Conservation (phyloP, 1,140 invertebrate species). For the Drosophila obscura region DNA sequence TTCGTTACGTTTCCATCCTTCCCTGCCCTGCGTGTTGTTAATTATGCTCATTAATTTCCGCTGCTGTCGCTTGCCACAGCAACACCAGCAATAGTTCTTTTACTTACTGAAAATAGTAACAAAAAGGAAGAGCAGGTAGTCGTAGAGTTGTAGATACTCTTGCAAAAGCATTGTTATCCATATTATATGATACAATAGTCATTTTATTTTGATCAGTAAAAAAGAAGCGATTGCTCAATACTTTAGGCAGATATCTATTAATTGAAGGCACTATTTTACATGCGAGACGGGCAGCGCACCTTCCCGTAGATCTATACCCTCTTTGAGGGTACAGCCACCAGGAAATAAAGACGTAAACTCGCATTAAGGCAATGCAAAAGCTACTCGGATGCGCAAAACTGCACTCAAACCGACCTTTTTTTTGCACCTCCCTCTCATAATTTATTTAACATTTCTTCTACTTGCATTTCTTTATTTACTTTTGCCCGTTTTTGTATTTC, state of each 20-base stretch:
- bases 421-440: conserved; percentile 31
- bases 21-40: conserved; percentile 66
- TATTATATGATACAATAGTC: background rate
- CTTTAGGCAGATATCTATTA: no score
- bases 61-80: conserved; percentile 58
- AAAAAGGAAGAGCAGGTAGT: background rate
- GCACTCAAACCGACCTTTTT: conserved; percentile 47
- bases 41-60: conserved; percentile 77
- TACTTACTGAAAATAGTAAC: conserved; percentile 16
- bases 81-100: conserved; percentile 37
- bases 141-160: no score
- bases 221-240: conserved; percentile 12
- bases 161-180: conserved; percentile 9
- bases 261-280: no score
- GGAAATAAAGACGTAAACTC: conserved; percentile 62
- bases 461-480: conserved; percentile 7
- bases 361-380: conserved; percentile 41
- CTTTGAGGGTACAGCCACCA: background rate
- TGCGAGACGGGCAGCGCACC: no score
- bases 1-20: conserved; percentile 41
- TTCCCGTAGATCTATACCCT: no score
- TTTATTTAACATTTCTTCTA: conserved; percentile 43
- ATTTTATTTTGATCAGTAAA: background rate
- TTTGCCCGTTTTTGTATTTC: conserved; percentile 4
- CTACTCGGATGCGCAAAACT: conserved; percentile 65